Conservation (phyloP, 1,140 invertebrate genomes). For the Pogonomyrmex barbatus region DNA sequence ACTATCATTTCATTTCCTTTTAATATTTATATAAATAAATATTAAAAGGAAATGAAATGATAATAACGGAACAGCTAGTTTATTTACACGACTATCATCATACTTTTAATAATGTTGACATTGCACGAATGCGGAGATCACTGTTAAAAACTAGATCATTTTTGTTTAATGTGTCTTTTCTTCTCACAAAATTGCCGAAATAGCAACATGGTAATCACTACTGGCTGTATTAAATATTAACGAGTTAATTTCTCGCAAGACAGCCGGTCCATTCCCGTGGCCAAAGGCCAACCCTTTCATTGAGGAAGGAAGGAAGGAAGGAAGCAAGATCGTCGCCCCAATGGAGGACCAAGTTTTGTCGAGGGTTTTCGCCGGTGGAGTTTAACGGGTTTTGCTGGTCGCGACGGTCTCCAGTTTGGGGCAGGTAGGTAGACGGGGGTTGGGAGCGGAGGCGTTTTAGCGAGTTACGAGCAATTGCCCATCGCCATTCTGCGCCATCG, state of each 20-base stretch:
- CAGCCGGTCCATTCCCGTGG: neutral
- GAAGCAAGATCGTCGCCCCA: slow-evolving; percentile 70
- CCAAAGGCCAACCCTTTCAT: slow-evolving; percentile 43
- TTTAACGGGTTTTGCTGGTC: slow-evolving; percentile 80
- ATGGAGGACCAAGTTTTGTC: slow-evolving; percentile 75
- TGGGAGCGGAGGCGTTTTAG: slow-evolving; percentile 62
- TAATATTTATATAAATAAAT: slow-evolving; percentile 1
- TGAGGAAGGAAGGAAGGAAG: slow-evolving; percentile 66
- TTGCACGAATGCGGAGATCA: neutral
- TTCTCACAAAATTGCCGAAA: slow-evolving; percentile 7
- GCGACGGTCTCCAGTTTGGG: slow-evolving; percentile 71
- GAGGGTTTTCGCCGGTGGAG: slow-evolving; percentile 67
- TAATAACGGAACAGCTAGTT: neutral
- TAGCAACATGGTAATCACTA: slow-evolving; percentile 45
- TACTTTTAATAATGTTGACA: neutral
- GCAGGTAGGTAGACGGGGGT: slow-evolving; percentile 40
- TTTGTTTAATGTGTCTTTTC: neutral
- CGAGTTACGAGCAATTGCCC: slow-evolving; percentile 82
- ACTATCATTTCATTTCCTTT: no score
- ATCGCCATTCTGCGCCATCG: slow-evolving; percentile 79
- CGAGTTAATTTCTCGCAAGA: slow-evolving; percentile 69
- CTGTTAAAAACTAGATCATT: neutral
- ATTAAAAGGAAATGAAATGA: neutral
- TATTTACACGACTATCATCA: neutral
- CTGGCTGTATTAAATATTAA: slow-evolving; percentile 67